phyloP scores from a whole-genome alignment of 1,140 invertebrate genomes.

The Olivierus martensii region DNA sequence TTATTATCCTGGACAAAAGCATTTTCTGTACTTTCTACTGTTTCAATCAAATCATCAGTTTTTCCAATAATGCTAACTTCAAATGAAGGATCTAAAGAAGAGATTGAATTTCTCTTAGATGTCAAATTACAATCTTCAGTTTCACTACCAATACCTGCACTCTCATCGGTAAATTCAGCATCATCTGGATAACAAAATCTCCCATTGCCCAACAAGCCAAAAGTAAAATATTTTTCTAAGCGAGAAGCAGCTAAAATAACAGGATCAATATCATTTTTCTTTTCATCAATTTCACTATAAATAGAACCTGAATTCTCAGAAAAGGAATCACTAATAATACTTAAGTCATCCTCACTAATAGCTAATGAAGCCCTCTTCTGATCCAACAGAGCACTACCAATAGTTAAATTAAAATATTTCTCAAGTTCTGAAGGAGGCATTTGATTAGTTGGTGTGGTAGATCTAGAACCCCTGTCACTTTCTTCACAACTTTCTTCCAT shows the following conservation, averaged over 20 bases:
- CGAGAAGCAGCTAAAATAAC: conserved; percentile 67
- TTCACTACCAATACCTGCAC: conserved; percentile 4
- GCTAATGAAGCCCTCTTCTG: not conserved
- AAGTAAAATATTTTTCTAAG: conserved; percentile 77
- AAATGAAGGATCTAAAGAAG: no score
- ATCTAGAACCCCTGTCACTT: conserved; percentile 28
- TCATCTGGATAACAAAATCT: conserved; percentile 14
- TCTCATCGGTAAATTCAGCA: conserved; percentile 45
- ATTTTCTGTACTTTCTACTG: not conserved
- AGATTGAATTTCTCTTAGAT: no score
- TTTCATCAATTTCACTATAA: conserved; percentile 8
- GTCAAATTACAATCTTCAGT: conserved; percentile 2
- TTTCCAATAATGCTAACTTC: no score
- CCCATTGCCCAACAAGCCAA: conserved; percentile 8
- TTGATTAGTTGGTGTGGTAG: conserved; percentile 8
- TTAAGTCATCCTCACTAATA: conserved; percentile 7
- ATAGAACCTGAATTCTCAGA: conserved; percentile 45
- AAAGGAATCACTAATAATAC: conserved; percentile 41
- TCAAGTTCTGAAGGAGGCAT: conserved; percentile 59
- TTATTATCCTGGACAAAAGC: not conserved
- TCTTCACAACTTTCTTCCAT: conserved; percentile 88
- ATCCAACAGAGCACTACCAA: conserved; percentile 30
- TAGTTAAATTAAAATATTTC: conserved; percentile 81
- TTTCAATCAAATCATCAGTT: not conserved
- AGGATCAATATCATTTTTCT: conserved; percentile 31